These are phyloP conservation scores for Lophotriccus pileatus DNA, from an alignment of 2,797 vertebrate species.

Conservation along the genomic window DNA sequence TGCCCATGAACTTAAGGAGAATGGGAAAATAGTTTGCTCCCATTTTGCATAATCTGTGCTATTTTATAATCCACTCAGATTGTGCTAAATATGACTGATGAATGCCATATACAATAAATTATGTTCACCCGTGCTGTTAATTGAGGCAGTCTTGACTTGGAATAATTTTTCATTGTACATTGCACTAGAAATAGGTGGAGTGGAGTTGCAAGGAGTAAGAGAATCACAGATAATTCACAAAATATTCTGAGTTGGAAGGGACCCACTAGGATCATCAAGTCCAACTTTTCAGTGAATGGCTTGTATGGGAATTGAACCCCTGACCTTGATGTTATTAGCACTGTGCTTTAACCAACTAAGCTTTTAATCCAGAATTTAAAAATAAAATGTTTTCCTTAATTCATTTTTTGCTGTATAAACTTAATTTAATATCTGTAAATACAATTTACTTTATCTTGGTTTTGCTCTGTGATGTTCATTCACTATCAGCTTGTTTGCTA, in stretches of 20 bases:
- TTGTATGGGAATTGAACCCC: neutral
- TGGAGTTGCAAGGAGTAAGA: neutral
- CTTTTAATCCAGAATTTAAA: neutral
- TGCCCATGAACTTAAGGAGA: neutral
- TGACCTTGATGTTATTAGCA: neutral
- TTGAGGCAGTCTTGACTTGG: neutral
- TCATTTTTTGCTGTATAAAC: neutral
- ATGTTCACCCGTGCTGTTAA: neutral
- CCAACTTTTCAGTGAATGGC: neutral
- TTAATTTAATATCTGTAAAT: neutral
- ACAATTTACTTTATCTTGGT: neutral
- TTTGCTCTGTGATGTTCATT: neutral
- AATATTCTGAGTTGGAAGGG: neutral
- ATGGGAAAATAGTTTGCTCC: neutral
- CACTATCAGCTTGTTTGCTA: neutral
- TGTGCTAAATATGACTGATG: neutral
- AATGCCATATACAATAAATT: neutral
- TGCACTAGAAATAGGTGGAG: neutral
- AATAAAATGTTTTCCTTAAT: neutral
- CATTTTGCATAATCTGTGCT: neutral
- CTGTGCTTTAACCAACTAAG: neutral
- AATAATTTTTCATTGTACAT: neutral
- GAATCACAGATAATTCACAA: neutral
- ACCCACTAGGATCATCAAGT: neutral
- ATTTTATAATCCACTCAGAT: neutral